Base-by-base conservation (phyloP, 2,113 vertebrate species). In the Mus spicilegus region DNA sequence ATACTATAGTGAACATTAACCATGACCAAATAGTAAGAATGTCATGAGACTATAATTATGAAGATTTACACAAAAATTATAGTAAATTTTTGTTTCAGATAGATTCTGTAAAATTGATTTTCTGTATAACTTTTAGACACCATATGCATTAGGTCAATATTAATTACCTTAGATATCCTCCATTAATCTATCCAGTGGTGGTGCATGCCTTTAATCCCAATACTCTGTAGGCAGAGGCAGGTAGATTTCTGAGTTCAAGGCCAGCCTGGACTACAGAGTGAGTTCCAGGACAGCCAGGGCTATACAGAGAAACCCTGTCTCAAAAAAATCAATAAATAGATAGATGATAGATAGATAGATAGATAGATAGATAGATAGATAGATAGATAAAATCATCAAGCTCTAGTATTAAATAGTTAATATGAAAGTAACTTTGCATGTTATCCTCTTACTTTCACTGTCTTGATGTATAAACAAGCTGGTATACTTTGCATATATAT, bases 51-150 rank as follows among this genome's bases (percentile, higher is more conserved):
- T 63, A 28, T 46, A 89, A 69, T 95, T 96, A 90, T 61, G 77
- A 81, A 93, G 56, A 96, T 92, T 93, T 95, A 90, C 3, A 81
- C 39, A 63, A 54, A 72, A 69, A 92, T 49, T 77, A 89, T 4
- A 85, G 39, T 69, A 65, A 90, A 86, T 6, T 63, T 92, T 96
- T 93, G 58, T 90, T 94, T 97, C 33, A 54, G 75, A 46, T 78
- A 76, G n/a, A n/a, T n/a, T n/a, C n/a, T n/a, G n/a, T n/a, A n/a
- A 90, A 90, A 72, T 70, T 94, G 69, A 91, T 65, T 97, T 89
- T 84, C 42, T 93, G 10, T 86, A 7, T 90, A 67, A 84, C 54
- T 93, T 76, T 95, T 24, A 89, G 78, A 28, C 7, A 93, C 4
- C 36, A 56, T 49, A n/a, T 6, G 56, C 42, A 30, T 56, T 94